A percentile compares a stretch with the other conserved stretches of the same genome.
phyloP scores from a whole-genome alignment of 2,888 invertebrate species.

The Geophilus truncorum region DNA sequence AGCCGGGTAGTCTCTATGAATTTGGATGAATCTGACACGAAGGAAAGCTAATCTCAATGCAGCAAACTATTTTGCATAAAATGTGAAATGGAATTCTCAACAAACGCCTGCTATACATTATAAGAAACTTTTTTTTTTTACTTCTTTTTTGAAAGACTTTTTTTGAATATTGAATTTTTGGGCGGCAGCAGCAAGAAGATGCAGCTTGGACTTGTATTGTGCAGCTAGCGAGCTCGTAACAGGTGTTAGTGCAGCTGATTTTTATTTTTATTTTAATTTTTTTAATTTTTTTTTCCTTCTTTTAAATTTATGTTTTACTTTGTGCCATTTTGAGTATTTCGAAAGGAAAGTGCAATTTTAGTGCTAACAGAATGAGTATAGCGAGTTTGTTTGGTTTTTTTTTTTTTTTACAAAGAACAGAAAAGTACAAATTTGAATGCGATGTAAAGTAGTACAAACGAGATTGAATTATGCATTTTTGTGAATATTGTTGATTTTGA shows the following conservation, averaged over 20 bases:
- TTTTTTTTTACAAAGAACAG: background rate
- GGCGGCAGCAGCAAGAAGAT: background rate
- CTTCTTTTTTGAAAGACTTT: too few relatives aligned
- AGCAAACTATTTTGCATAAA: background rate
- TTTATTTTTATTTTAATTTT: background rate
- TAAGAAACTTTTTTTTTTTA: background rate
- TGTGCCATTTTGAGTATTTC: background rate
- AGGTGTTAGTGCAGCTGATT: background rate
- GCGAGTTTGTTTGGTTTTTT: too few relatives aligned
- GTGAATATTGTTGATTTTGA: too few relatives aligned
- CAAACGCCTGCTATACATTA: background rate
- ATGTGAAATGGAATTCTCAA: background rate
- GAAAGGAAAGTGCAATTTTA: background rate
- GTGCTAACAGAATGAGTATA: background rate
- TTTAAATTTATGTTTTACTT: too few relatives aligned
- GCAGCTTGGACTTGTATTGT: background rate
- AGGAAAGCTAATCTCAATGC: background rate
- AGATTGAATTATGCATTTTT: too few relatives aligned
- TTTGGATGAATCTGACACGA: slow-evolving; percentile 29
- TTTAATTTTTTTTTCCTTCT: background rate
- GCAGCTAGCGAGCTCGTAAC: background rate
- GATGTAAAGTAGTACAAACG: too few relatives aligned
- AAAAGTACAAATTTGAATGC: background rate
- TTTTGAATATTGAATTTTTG: too few relatives aligned
- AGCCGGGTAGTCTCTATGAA: slow-evolving; percentile 31